These are phyloP conservation scores for Thymelicus sylvestris DNA, from an alignment of 2,888 invertebrate species.

Conservation along the genomic window DNA sequence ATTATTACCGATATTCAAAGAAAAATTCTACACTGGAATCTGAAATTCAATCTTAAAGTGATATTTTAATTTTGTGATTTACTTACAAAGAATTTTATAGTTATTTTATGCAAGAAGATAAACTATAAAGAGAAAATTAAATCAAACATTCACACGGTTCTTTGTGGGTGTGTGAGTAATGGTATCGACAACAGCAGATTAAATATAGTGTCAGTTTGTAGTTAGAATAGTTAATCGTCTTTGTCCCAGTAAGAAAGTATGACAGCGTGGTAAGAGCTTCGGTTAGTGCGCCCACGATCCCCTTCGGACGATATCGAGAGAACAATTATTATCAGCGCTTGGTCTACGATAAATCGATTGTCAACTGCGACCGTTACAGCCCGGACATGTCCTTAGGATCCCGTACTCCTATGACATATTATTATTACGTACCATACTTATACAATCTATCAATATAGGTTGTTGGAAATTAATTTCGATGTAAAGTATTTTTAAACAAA, in stretches of 20 bases:
- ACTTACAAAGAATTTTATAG: too few relatives aligned
- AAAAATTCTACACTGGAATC: too few relatives aligned
- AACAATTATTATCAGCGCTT: conserved; percentile 62
- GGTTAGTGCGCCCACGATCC: conserved; percentile 63
- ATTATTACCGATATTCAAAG: too few relatives aligned
- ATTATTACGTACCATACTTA: not conserved
- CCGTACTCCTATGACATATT: conserved; percentile 42
- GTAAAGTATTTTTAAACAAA: too few relatives aligned
- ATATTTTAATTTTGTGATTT: too few relatives aligned
- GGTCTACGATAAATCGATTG: conserved; percentile 64
- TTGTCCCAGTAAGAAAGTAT: conserved; percentile 23
- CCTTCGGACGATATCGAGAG: conserved; percentile 59
- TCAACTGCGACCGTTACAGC: conserved; percentile 58
- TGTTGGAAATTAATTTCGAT: too few relatives aligned
- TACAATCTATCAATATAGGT: too few relatives aligned
- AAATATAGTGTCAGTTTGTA: conserved; percentile 25
- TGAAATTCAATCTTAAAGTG: too few relatives aligned
- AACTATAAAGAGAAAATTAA: not conserved
- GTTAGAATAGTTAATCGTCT: conserved; percentile 33
- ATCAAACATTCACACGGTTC: not conserved
- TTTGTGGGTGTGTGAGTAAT: conserved; percentile 33
- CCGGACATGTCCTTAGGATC: conserved; percentile 58
- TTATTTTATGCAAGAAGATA: not conserved
- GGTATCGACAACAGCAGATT: conserved; percentile 28
- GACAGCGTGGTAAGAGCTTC: conserved; percentile 52